Conservation (phyloP, 2,888 invertebrate genomes). For the Pollenia angustigena region DNA sequence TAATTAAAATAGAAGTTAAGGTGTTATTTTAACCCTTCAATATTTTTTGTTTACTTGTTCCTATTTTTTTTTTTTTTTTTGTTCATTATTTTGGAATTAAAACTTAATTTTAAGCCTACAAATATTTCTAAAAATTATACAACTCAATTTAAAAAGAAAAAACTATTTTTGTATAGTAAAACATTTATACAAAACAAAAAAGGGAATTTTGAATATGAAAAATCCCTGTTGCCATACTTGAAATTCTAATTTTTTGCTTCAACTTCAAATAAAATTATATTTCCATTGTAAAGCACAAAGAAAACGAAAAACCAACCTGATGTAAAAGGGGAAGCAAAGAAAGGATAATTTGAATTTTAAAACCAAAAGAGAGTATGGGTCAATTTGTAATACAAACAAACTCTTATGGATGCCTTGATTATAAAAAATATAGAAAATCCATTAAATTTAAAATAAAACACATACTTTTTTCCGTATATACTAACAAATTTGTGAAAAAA, state of each 20-base stretch:
- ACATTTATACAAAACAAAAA: background rate
- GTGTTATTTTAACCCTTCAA: too few species aligned
- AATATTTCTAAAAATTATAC: slow-evolving; percentile 14
- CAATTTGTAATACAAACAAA: background rate
- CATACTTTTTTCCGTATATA: slow-evolving; percentile 10
- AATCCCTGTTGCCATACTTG: slow-evolving; percentile 77
- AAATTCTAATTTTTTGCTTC: slow-evolving; percentile 80
- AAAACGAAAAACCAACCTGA: slow-evolving; percentile 50
- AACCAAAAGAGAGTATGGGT: slow-evolving; percentile 47
- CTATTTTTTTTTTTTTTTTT: slow-evolving; percentile 1
- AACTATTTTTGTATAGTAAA: background rate
- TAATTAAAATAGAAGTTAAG: too few species aligned
- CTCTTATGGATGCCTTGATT: slow-evolving; percentile 28
- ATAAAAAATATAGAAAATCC: slow-evolving; percentile 80
- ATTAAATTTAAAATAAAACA: slow-evolving; percentile 81
- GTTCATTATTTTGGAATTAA: background rate
- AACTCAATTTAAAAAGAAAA: background rate
- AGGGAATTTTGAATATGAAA: slow-evolving; percentile 43
- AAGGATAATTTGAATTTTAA: slow-evolving; percentile 75
- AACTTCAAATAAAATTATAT: slow-evolving; percentile 79
- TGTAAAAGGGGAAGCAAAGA: slow-evolving; percentile 30
- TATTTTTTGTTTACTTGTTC: too few species aligned
- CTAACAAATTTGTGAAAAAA: slow-evolving; percentile 5
- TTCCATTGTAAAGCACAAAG: slow-evolving; percentile 72
- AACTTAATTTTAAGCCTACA: slow-evolving; percentile 10